Percentiles rank a stretch among this genome's conserved stretches.
Conservation (phyloP, 2,888 invertebrate genomes). For the Graphium colonna region DNA sequence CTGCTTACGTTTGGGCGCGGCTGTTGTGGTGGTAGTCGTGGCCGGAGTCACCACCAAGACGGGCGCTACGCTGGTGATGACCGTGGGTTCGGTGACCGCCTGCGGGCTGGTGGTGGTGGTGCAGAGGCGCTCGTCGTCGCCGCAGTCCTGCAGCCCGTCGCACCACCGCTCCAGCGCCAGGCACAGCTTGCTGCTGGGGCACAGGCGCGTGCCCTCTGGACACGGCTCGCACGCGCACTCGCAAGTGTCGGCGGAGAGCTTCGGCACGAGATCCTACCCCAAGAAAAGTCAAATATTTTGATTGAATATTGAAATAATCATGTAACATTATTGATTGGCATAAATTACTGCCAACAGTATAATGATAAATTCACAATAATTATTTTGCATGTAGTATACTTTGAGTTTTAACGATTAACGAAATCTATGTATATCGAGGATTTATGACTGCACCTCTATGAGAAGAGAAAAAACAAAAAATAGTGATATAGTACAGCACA, state of each 20-base stretch:
- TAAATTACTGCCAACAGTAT: too few relatives aligned
- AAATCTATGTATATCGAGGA: too few relatives aligned
- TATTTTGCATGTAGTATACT: too few relatives aligned
- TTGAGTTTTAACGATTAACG: too few relatives aligned
- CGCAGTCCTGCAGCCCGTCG: constrained; percentile 89
- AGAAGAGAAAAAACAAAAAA: too few relatives aligned
- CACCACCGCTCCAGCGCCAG: constrained; percentile 87
- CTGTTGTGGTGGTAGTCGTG: constrained; percentile 30
- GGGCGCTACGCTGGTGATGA: constrained; percentile 39
- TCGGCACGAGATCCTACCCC: constrained; percentile 77
- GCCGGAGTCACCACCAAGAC: constrained; percentile 40
- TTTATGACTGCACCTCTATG: too few relatives aligned
- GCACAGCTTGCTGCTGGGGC: constrained; percentile 87
- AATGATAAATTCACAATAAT: too few relatives aligned
- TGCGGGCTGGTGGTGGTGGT: constrained; percentile 35
- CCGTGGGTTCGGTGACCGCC: constrained; percentile 35
- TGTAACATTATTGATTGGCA: too few relatives aligned
- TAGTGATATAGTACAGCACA: too few relatives aligned
- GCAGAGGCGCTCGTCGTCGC: constrained; percentile 89
- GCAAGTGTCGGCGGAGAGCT: constrained; percentile 81
- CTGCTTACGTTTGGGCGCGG: constrained; percentile 32
- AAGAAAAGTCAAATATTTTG: too few relatives aligned
- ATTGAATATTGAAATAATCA: too few relatives aligned
- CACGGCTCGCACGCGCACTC: constrained; percentile 88
- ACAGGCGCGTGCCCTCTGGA: constrained; percentile 81